Base-by-base conservation (phyloP, 2,888 invertebrate genomes). In the Drosophila niveifrons region DNA sequence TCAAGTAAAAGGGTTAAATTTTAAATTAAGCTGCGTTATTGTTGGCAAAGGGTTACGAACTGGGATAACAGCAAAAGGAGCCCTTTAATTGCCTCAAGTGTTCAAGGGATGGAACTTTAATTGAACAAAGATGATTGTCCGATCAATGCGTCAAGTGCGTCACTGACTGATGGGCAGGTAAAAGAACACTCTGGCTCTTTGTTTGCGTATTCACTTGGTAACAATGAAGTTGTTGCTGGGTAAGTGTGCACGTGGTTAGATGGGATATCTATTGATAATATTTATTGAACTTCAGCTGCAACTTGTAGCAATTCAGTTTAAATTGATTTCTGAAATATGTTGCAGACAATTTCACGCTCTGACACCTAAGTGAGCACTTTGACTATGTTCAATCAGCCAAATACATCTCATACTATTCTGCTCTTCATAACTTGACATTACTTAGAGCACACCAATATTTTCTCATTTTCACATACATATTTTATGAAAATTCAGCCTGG, bases 1-100 rank as follows among this genome's bases (percentile, higher is more conserved):
- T 80, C 65, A 59, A 75, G 87, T 81, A 80, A 78, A 82, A 72
- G 84, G 87, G 84, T 86, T 86, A 72, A 66, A 83, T 81, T 81
- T 83, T 83, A 86, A 81, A 81, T 86, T 57, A 76, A 85, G 83
- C 83, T 65, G 58, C 62, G 57, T 73, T 76, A 75, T 80, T 78
- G 80, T 55, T 56, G 55, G 51, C 56, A 47, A 51, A 46, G 57
- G 53, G 55, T 52, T 31, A 36, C 50, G 47, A 50, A 10, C 9
- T 15, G 55, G 6, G 11, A 39, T 23, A 3, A 9, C 47, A 15
- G 36, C 43, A 15, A 17, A 17, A 39, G 52, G 23, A 23, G 57
- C 29, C 57, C 82, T 78, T 85, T 80, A 82, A 82, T 80, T 85
- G 78, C 64, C 70, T 47, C 66, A 66, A 82, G 67, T 82, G 67